These are phyloP conservation scores for Natrix natrix DNA, from an alignment of 2,797 vertebrate genomes.

Conservation along the genomic window DNA sequence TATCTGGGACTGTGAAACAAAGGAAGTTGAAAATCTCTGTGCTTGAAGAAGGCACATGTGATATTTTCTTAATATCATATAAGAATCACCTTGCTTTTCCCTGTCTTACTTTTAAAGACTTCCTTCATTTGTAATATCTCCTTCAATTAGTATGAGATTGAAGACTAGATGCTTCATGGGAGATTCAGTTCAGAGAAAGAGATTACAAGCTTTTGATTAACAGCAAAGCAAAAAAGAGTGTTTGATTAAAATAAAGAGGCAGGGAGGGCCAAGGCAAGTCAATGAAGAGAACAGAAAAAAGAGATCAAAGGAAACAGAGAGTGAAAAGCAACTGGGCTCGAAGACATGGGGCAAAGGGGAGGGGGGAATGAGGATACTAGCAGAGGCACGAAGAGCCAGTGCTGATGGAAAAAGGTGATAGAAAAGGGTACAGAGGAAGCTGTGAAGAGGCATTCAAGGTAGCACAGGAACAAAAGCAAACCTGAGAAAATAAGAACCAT, in stretches of 20 bases:
- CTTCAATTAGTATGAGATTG: conserved; percentile 41
- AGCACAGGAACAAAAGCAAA: conserved; percentile 27
- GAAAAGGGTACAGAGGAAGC: conserved; percentile 26
- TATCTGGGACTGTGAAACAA: neutral
- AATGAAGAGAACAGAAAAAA: conserved; percentile 37
- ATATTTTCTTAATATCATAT: conserved; percentile 18
- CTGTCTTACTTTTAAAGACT: conserved; percentile 1
- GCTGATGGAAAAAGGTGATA: conserved; percentile 31
- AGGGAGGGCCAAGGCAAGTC: conserved; percentile 19
- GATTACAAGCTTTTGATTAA: conserved; percentile 51
- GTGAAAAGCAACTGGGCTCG: conserved; percentile 30
- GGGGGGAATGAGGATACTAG: conserved; percentile 31
- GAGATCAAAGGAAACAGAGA: conserved; percentile 47
- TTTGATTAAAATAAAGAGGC: conserved; percentile 52
- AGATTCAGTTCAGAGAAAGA: conserved; percentile 33
- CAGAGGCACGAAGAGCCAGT: conserved; percentile 19
- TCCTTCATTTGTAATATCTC: conserved; percentile 23
- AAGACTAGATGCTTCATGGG: conserved; percentile 28
- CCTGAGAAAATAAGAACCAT: conserved; percentile 25
- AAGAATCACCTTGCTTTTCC: neutral
- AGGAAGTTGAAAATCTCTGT: neutral
- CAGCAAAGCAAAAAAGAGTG: conserved; percentile 40
- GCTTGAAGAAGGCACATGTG: neutral
- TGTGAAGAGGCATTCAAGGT: conserved; percentile 44
- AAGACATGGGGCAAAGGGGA: conserved; percentile 12